These are phyloP conservation scores for Dinomys branickii DNA, from an alignment of 2,113 vertebrate species.

Conservation along the genomic window DNA sequence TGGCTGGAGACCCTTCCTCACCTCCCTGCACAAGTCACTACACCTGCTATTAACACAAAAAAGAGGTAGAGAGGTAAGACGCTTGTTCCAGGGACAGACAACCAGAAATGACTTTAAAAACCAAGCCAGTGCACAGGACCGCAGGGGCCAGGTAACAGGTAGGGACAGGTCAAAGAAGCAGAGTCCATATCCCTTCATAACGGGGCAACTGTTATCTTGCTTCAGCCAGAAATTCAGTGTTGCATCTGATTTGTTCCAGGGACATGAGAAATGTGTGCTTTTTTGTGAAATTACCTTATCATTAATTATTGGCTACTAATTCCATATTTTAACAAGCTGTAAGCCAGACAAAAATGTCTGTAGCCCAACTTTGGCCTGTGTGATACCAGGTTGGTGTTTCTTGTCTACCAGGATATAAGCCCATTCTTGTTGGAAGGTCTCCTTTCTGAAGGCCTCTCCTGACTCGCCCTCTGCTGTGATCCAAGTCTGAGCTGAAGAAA, in stretches of 20 bases:
- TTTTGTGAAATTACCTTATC: neutral
- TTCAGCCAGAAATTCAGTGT: neutral
- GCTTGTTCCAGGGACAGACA: no score
- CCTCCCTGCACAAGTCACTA: fast-evolving
- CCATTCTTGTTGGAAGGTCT: neutral
- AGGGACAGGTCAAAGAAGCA: no score
- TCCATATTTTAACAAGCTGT: neutral
- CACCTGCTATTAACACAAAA: neutral
- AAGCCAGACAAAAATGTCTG: neutral
- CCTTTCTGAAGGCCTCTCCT: neutral
- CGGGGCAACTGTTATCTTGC: neutral
- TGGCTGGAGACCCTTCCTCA: neutral
- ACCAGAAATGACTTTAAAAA: neutral
- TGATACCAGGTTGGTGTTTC: neutral
- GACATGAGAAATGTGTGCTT: neutral
- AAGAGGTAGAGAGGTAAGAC: neutral
- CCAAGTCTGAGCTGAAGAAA: neutral
- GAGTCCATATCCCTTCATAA: neutral
- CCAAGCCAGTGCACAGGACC: neutral
- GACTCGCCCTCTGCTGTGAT: neutral
- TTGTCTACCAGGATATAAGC: fast-evolving
- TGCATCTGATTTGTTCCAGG: neutral
- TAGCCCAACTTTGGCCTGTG: neutral
- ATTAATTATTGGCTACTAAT: neutral
- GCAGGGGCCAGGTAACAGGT: neutral